A percentile compares a stretch with the other conserved stretches of the same genome.
Conservation (phyloP, 2,888 invertebrate genomes). For the Trissoscelio sp. region DNA sequence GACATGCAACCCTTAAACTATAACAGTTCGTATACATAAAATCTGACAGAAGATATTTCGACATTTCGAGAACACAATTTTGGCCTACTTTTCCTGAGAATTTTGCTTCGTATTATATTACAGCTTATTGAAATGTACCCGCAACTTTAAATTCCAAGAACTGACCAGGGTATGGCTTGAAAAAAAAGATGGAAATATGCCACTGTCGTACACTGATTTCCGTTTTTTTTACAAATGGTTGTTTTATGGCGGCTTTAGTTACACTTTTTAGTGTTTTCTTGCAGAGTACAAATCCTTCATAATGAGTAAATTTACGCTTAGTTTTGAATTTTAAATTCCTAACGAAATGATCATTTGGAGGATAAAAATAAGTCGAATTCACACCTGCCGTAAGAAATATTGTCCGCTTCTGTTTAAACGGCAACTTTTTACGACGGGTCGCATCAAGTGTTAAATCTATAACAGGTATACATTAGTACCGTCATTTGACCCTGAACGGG, state of each 20-base stretch:
- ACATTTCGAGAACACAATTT: constrained; percentile 23
- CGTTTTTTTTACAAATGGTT: constrained; percentile 47
- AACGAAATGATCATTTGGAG: constrained; percentile 8
- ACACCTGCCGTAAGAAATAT: constrained; percentile 49
- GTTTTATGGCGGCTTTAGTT: constrained; percentile 45
- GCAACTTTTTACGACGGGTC: constrained; percentile 49
- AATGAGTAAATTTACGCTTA: constrained; percentile 44
- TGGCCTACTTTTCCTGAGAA: constrained; percentile 33
- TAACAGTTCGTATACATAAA: background rate
- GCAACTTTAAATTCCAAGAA: constrained; percentile 35
- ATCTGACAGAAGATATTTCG: constrained; percentile 21
- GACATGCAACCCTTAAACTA: too few relatives aligned
- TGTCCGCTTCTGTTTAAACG: constrained; percentile 28
- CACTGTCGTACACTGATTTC: constrained; percentile 33
- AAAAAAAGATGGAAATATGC: constrained; percentile 40
- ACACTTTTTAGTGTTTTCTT: constrained; percentile 52
- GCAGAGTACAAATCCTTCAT: constrained; percentile 53
- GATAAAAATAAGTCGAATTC: constrained; percentile 32
- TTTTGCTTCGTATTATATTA: constrained; percentile 28
- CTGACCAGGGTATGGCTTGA: constrained; percentile 11
- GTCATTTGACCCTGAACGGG: constrained; percentile 60
- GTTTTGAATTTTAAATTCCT: constrained; percentile 52
- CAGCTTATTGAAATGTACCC: constrained; percentile 23
- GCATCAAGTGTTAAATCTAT: constrained; percentile 60
- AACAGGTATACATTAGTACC: constrained; percentile 60